phyloP scores from a whole-genome alignment of 2,888 invertebrate genomes.

The Drosophila affinis region DNA sequence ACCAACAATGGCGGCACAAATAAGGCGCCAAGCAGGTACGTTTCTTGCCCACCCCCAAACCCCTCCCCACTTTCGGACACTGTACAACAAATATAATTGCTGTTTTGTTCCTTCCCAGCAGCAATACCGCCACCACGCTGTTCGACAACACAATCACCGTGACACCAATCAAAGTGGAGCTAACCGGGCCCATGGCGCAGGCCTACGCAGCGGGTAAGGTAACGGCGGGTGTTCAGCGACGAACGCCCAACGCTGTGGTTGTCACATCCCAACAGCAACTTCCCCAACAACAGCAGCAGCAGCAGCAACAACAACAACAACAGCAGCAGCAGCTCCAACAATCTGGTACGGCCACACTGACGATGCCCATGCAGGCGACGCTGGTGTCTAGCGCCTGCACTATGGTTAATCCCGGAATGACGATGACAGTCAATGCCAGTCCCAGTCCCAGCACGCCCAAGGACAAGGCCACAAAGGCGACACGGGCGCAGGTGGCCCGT shows the following conservation, averaged over 20 bases:
- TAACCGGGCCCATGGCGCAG: conserved; percentile 39
- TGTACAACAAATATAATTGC: conserved; percentile 3
- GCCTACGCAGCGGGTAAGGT: conserved; percentile 41
- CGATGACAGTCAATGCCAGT: conserved; percentile 37
- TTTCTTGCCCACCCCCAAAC: conserved; percentile 21
- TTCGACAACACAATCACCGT: conserved; percentile 73
- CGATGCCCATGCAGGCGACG: conserved; percentile 30
- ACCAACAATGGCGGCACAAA: conserved; percentile 71
- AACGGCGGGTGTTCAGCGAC: conserved; percentile 39
- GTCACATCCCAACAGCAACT: conserved; percentile 39
- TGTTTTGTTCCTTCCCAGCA: conserved; percentile 15
- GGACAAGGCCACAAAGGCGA: conserved; percentile 64
- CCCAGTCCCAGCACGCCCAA: conserved; percentile 51
- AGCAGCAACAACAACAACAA: conserved; percentile 20
- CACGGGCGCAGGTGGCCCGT: conserved; percentile 59
- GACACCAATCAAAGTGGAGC: conserved; percentile 69
- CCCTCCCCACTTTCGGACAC: conserved; percentile 17
- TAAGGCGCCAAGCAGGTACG: conserved; percentile 76
- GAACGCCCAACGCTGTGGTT: conserved; percentile 57
- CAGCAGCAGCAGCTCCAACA: conserved; percentile 28
- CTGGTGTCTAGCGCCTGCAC: conserved; percentile 40
- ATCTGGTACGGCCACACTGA: conserved; percentile 19
- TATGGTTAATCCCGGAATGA: conserved; percentile 39
- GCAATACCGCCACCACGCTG: conserved; percentile 64
- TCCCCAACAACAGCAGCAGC: conserved; percentile 31